Conservation (phyloP, 2,888 invertebrate genomes). For the Pammene aurita region DNA sequence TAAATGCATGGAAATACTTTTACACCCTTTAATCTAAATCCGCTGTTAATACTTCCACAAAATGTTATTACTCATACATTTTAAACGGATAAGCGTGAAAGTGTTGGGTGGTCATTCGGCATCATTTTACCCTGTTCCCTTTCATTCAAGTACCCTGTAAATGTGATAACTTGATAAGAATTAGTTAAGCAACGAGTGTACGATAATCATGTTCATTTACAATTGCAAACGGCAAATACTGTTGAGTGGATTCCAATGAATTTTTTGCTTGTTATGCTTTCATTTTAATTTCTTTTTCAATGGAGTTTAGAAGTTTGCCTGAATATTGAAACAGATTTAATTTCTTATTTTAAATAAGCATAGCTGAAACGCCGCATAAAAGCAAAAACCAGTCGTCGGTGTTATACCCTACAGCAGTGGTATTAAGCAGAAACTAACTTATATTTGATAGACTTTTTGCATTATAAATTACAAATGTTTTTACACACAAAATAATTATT, state of each 20-base stretch:
- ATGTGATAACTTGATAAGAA: constrained; percentile 71
- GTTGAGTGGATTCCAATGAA: constrained; percentile 68
- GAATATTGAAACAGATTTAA: constrained; percentile 31
- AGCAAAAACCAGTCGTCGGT: not conserved
- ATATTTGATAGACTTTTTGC: too few relatives aligned
- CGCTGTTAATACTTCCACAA: constrained; percentile 58
- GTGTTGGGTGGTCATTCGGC: constrained; percentile 52
- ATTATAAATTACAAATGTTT: too few relatives aligned
- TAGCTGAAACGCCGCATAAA: constrained; percentile 4
- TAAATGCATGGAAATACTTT: constrained; percentile 68
- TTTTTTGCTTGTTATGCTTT: constrained; percentile 62
- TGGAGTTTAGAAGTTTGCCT: constrained; percentile 41
- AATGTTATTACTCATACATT: constrained; percentile 64
- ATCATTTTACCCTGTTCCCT: constrained; percentile 60
- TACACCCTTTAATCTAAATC: constrained; percentile 50
- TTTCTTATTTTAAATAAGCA: not conserved
- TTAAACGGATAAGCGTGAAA: constrained; percentile 60
- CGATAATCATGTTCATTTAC: constrained; percentile 71
- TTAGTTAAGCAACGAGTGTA: constrained; percentile 71
- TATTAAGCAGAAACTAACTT: too few relatives aligned
- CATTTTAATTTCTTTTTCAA: constrained; percentile 62
- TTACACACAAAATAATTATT: too few relatives aligned
- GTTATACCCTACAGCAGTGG: too few relatives aligned
- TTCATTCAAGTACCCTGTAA: constrained; percentile 60
- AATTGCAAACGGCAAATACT: constrained; percentile 72